phyloP scores from a whole-genome alignment of 1,140 invertebrate species.

The Dysdera silvatica region DNA sequence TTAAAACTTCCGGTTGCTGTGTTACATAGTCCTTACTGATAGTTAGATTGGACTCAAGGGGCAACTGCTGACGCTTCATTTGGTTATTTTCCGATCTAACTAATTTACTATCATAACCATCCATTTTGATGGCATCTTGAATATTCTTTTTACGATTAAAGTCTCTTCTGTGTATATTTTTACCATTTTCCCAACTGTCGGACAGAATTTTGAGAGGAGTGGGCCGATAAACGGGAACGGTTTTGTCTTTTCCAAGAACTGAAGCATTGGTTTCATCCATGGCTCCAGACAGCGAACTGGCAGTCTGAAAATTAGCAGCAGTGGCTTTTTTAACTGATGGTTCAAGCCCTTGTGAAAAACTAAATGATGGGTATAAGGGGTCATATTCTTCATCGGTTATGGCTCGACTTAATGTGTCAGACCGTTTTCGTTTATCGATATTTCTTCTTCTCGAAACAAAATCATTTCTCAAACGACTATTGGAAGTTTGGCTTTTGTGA shows the following conservation, averaged over 20 bases:
- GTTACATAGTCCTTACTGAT: background rate
- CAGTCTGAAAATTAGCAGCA: conserved; percentile 47
- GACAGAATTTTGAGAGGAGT: conserved; percentile 15
- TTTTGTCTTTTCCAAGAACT: conserved; percentile 39
- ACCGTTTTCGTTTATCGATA: background rate
- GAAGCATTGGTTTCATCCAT: conserved; percentile 82
- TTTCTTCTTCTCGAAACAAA: background rate
- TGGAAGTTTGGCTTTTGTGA: background rate
- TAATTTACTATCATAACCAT: background rate
- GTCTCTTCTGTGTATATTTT: background rate
- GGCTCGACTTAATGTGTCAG: background rate
- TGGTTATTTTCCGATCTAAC: background rate
- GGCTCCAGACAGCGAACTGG: conserved; percentile 63
- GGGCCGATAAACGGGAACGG: conserved; percentile 12
- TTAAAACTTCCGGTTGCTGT: background rate
- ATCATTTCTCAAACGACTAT: background rate
- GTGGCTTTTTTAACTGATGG: background rate
- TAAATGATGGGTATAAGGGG: too few relatives aligned
- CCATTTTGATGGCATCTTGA: background rate
- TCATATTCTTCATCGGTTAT: too few relatives aligned
- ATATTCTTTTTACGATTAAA: background rate
- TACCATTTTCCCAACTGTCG: background rate
- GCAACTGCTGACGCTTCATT: background rate
- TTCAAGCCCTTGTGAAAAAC: background rate
- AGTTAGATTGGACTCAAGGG: background rate